Percentiles rank a stretch among this genome's conserved stretches.
Evolutionary conservation across 2,797 vertebrate species (phyloP).

Genomic region (Psittacula echo): DNA sequence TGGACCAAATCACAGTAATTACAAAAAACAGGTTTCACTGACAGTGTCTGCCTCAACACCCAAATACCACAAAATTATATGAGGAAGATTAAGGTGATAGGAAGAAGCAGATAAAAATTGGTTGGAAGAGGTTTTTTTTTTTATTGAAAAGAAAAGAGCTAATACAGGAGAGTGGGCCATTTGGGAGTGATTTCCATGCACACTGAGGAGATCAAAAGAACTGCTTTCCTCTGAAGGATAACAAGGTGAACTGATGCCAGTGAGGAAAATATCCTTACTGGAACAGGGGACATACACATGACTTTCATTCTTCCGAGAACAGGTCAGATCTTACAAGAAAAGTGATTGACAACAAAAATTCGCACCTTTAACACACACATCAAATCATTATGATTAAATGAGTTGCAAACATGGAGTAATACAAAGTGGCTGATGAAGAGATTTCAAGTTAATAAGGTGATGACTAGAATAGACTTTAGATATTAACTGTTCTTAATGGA

Average conservation of each 20-base stretch:
- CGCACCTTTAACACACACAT: neutral
- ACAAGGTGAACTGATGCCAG: neutral
- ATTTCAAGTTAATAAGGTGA: neutral
- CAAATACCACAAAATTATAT: neutral
- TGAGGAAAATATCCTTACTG: neutral
- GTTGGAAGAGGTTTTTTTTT: neutral
- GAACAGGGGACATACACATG: rapidly evolving
- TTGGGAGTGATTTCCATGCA: neutral
- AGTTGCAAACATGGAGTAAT: neutral
- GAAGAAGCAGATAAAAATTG: neutral
- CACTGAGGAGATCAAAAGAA: neutral
- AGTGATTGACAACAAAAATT: neutral
- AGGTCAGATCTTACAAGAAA: neutral
- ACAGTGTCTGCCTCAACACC: neutral
- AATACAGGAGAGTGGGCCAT: neutral
- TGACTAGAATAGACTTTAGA: neutral
- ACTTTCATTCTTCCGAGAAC: neutral
- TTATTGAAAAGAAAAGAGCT: neutral
- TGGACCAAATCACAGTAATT: neutral
- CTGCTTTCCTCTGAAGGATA: neutral
- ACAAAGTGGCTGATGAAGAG: neutral
- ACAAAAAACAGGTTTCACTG: neutral
- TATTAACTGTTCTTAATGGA: neutral
- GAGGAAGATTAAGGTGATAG: neutral
- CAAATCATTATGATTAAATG: neutral